These are phyloP conservation scores for Hypotaenidia philippensis DNA, from an alignment of 2,797 vertebrate species.

Conservation along the genomic window DNA sequence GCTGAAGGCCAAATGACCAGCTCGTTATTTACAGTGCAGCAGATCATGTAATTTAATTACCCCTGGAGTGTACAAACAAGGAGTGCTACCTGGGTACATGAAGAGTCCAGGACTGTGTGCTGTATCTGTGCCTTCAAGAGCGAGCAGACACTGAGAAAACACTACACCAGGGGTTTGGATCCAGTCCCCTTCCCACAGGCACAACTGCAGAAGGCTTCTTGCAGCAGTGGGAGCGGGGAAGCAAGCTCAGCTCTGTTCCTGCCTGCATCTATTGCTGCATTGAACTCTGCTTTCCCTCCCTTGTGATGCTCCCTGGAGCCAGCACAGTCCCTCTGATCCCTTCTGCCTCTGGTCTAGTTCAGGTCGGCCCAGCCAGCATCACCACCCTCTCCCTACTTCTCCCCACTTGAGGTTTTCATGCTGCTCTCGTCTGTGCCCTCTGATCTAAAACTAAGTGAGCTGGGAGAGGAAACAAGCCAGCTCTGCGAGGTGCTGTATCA, in stretches of 20 bases:
- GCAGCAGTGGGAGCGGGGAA: not conserved
- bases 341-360: not conserved
- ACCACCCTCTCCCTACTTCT: not conserved
- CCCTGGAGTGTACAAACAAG: not conserved
- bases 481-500: not conserved
- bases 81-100: not conserved
- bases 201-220: not conserved
- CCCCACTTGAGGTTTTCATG: not conserved
- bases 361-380: not conserved
- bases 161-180: not conserved
- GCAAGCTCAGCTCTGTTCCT: not conserved
- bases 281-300: not conserved
- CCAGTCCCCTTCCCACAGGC: not conserved
- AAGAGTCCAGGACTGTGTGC: not conserved
- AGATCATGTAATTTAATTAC: conserved; percentile 40
- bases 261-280: not conserved
- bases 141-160: not conserved
- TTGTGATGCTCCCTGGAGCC: not conserved
- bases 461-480: conserved; percentile 1
- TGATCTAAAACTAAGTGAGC: conserved; percentile 33
- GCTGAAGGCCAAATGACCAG: conserved; percentile 33
- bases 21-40: conserved; percentile 40
- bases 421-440: conserved; percentile 9
- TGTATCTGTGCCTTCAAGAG: not conserved
- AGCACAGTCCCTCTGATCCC: not conserved